These are phyloP conservation scores for Muntiacus muntjak DNA, from an alignment of 2,113 vertebrate species.

Conservation along the genomic window DNA sequence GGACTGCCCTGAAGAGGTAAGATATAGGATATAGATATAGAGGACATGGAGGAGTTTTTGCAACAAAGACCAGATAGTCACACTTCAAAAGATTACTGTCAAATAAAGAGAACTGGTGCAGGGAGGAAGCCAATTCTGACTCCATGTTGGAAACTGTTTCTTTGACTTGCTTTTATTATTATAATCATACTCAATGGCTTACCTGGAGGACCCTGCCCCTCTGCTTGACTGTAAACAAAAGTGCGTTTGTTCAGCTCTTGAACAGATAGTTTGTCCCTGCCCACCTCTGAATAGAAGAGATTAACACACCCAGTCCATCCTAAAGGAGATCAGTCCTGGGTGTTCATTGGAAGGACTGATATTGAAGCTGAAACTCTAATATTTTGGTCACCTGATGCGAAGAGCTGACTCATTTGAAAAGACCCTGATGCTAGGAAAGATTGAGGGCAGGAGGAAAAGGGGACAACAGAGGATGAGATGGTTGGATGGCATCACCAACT, in stretches of 20 bases:
- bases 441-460: not conserved
- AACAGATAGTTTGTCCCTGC: not conserved
- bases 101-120: not conserved
- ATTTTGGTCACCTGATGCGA: not conserved
- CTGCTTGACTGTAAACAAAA: not conserved
- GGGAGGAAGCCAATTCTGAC: not conserved
- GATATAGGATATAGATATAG: not conserved
- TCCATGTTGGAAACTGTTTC: not conserved
- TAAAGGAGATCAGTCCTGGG: not conserved
- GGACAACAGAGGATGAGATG: not conserved
- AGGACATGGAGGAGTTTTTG: not conserved
- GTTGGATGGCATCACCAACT: not conserved
- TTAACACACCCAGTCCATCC: not conserved
- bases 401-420: not conserved
- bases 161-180: not conserved
- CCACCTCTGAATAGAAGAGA: not conserved
- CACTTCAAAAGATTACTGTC: not conserved
- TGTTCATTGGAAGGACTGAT: not conserved
- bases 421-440: not conserved
- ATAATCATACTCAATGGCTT: not conserved
- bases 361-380: not conserved
- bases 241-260: not conserved
- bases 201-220: not conserved
- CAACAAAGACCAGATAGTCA: not conserved
- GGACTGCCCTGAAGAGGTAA: not conserved